These are phyloP conservation scores for Cryptomyrus ogoouensis DNA, from an alignment of 2,113 vertebrate genomes.

Conservation along the genomic window DNA sequence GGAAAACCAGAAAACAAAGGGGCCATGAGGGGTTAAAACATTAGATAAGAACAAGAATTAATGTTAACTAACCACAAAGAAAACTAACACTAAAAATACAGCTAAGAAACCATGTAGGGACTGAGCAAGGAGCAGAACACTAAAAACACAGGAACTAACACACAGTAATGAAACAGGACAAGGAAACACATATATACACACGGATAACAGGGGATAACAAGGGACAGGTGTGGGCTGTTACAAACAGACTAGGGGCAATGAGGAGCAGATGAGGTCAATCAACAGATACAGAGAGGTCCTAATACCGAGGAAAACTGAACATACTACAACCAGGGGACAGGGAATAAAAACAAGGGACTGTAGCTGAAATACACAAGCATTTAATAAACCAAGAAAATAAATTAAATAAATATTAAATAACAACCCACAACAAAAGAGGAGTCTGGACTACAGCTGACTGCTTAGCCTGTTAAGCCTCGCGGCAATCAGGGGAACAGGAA, in stretches of 20 bases:
- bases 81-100: neutral
- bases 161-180: neutral
- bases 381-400: neutral
- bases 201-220: neutral
- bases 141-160: neutral
- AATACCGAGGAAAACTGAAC: neutral
- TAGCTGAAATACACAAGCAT: neutral
- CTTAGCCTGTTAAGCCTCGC: neutral
- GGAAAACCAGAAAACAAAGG: neutral
- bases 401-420: neutral
- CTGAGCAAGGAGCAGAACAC: neutral
- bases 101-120: neutral
- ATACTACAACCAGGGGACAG: neutral
- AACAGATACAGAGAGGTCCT: neutral
- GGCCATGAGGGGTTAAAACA: neutral
- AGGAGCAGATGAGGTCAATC: neutral
- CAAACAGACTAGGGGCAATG: too few relatives aligned
- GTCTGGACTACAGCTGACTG: neutral
- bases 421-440: neutral
- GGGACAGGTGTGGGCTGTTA: too few relatives aligned
- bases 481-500: neutral
- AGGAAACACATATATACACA: neutral
- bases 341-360: neutral
- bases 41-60: neutral
- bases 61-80: neutral